Conservation (phyloP, 2,888 invertebrate species). For the Rugalucina vietnamica region DNA sequence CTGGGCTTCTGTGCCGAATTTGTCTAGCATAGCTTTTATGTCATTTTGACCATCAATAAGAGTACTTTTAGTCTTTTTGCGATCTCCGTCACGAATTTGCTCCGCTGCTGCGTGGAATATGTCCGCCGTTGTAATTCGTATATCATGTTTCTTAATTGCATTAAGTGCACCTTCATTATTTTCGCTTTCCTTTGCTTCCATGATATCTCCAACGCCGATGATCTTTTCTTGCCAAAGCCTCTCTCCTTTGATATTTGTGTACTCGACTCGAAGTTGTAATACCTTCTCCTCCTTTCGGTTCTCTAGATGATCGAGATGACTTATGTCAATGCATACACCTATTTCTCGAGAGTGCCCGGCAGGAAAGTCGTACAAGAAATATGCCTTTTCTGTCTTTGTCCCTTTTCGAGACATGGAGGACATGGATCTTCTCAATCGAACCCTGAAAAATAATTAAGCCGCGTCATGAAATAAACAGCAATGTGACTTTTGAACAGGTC, state of each 20-base stretch:
- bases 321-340: constrained; percentile 59
- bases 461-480: too few species aligned
- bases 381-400: constrained; percentile 55
- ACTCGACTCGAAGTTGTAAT: constrained; percentile 54
- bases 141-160: constrained; percentile 61
- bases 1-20: constrained; percentile 57
- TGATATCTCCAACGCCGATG: constrained; percentile 54
- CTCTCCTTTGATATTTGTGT: constrained; percentile 61
- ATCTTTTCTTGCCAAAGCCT: constrained; percentile 51
- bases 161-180: constrained; percentile 39
- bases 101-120: constrained; percentile 62
- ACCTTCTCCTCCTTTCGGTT: constrained; percentile 36
- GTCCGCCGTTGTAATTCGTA: constrained; percentile 59
- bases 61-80: constrained; percentile 36
- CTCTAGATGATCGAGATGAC: constrained; percentile 42
- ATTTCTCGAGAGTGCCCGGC: constrained; percentile 68
- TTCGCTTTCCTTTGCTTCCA: background rate
- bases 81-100: constrained; percentile 50
- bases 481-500: too few species aligned
- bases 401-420: constrained; percentile 21
- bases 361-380: constrained; percentile 72
- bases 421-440: constrained; percentile 48
- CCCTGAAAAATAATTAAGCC: constrained; percentile 54
- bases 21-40: constrained; percentile 55
- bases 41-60: constrained; percentile 63